These are phyloP conservation scores for Pandemis corylana DNA, from an alignment of 2,888 invertebrate species.

Conservation along the genomic window DNA sequence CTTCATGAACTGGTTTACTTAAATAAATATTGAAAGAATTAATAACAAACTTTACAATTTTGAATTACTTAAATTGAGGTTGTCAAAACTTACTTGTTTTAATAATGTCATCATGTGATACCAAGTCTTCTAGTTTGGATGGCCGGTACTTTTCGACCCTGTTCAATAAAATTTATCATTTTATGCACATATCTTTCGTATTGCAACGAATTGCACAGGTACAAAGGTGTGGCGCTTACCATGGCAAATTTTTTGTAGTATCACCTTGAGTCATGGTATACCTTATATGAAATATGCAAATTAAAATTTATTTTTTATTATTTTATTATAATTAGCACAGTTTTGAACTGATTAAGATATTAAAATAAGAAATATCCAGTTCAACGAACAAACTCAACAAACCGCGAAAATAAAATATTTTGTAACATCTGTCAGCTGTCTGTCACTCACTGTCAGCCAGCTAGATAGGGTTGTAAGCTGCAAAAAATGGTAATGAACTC, in stretches of 20 bases:
- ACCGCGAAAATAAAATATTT: no score
- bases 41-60: neutral
- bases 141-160: constrained; percentile 99
- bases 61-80: constrained; percentile 9
- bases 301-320: neutral
- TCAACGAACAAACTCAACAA: no score
- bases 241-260: constrained; percentile 84
- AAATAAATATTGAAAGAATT: constrained; percentile 51
- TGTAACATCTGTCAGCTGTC: no score
- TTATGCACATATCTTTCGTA: neutral
- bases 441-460: no score
- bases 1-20: constrained; percentile 94
- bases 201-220: constrained; percentile 26
- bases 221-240: constrained; percentile 69
- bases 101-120: constrained; percentile 98
- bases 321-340: no score
- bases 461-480: no score
- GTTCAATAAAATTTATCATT: constrained; percentile 46
- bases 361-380: no score
- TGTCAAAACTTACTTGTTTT: constrained; percentile 91
- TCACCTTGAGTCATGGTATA: constrained; percentile 73
- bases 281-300: neutral
- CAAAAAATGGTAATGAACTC: no score
- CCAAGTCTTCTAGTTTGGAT: constrained; percentile 94
- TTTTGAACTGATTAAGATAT: no score